A percentile compares a stretch with the other conserved stretches of the same genome.
These are phyloP conservation scores for Zeugodacus cucurbitae DNA, from an alignment of 1,140 invertebrate species.

Conservation along the genomic window DNA sequence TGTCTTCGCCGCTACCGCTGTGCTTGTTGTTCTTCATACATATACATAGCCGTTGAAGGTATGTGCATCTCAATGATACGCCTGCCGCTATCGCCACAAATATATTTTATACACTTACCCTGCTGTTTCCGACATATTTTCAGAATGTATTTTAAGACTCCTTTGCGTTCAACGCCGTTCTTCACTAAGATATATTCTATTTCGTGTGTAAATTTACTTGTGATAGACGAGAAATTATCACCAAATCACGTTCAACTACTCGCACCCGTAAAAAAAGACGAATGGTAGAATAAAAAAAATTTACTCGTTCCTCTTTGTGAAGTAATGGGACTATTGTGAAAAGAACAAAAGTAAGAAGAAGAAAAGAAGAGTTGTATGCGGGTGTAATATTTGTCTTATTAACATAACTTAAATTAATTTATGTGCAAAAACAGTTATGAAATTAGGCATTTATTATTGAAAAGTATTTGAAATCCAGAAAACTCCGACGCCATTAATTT, in stretches of 20 bases:
- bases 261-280: constrained; percentile 28
- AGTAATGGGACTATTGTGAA: background rate
- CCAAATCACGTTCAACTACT: background rate
- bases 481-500: too few relatives aligned
- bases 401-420: background rate
- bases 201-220: background rate
- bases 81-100: background rate
- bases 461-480: background rate
- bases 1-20: background rate
- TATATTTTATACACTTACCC: background rate
- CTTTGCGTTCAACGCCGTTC: background rate
- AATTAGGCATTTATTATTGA: background rate
- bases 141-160: background rate
- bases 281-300: background rate
- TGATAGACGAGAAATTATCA: background rate
- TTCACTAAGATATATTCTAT: background rate
- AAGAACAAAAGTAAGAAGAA: background rate
- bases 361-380: background rate
- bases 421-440: background rate
- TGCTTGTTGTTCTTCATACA: constrained; percentile 3
- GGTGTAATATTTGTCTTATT: background rate
- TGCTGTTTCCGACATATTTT: constrained; percentile 21
- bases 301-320: background rate
- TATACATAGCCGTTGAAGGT: background rate
- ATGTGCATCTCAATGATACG: background rate